These are phyloP conservation scores for Monodelphis domestica DNA, from an alignment of 2,797 vertebrate species.

Conservation along the genomic window DNA sequence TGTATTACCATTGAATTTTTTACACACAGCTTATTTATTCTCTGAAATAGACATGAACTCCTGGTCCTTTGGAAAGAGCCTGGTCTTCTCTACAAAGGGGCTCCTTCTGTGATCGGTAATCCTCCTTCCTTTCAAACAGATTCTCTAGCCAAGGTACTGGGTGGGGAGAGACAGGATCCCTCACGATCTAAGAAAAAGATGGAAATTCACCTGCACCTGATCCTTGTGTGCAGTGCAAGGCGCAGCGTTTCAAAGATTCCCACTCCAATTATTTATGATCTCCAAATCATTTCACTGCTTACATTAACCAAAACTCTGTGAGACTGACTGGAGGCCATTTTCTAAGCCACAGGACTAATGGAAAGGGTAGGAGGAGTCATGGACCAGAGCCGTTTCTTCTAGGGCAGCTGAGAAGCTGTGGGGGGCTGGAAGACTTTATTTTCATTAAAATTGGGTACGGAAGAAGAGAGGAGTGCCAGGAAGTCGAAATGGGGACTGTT, in stretches of 20 bases:
- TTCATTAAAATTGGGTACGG: neutral
- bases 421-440: neutral
- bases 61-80: neutral
- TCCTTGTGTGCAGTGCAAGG: neutral
- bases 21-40: neutral
- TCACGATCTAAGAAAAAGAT: neutral
- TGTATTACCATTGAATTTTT: neutral
- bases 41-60: neutral
- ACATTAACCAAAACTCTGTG: accelerated
- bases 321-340: neutral
- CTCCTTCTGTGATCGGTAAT: neutral
- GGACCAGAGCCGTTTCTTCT: neutral
- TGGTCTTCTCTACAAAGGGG: neutral
- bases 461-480: neutral
- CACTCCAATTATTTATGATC: neutral
- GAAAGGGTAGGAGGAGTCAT: neutral
- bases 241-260: neutral
- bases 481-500: neutral
- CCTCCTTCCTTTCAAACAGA: neutral
- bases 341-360: neutral
- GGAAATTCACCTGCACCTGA: neutral
- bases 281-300: neutral
- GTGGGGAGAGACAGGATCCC: neutral
- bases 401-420: neutral
- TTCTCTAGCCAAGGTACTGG: neutral